phyloP scores from a whole-genome alignment of 2,113 vertebrate genomes.

The Phalacrocorax aristotelis region DNA sequence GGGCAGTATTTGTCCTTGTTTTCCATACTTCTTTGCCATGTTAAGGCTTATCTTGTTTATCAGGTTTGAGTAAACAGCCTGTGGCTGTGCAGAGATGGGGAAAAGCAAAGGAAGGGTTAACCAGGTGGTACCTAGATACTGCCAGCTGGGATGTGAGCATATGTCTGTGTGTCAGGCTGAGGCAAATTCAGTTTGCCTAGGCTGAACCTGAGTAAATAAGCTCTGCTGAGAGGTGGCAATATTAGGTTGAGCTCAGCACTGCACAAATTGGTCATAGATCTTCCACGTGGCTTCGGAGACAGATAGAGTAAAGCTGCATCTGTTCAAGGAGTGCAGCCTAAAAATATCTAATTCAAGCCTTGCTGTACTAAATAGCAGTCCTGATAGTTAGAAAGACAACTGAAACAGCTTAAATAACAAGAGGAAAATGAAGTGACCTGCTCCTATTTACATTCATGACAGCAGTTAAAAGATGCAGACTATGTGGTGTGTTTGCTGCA shows the following conservation, averaged over 20 bases:
- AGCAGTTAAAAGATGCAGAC: not conserved
- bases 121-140: not conserved
- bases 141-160: constrained; percentile 9
- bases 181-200: not conserved
- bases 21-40: not conserved
- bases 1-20: not conserved
- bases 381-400: not conserved
- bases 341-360: not conserved
- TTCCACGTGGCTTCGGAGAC: not conserved
- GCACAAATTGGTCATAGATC: not conserved
- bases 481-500: not conserved
- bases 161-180: not conserved
- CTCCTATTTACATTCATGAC: not conserved
- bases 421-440: not conserved
- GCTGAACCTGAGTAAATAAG: constrained; percentile 14
- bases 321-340: not conserved
- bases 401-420: not conserved
- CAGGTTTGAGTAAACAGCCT: not conserved
- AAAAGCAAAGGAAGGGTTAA: not conserved
- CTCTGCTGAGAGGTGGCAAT: not conserved
- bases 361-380: not conserved
- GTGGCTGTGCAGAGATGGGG: not conserved
- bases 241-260: not conserved
- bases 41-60: not conserved
- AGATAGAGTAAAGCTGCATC: not conserved